Base-by-base conservation (phyloP, 2,113 vertebrate genomes). In the Takifugu flavidus region DNA sequence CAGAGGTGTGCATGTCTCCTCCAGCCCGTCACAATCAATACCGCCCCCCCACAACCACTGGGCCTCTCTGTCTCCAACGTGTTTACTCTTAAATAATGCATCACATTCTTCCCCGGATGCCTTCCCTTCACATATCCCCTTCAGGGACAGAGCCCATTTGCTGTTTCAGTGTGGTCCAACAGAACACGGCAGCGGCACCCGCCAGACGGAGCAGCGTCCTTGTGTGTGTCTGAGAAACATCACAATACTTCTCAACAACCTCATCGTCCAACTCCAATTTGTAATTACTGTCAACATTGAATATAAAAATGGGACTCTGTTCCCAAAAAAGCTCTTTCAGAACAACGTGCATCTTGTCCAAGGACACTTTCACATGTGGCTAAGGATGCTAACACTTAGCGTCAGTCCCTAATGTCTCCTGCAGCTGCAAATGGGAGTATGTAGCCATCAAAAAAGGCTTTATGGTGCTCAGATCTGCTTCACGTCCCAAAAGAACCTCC, bases 61-160 rank as follows among this genome's bases (percentile, higher is more conserved):
- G 79, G 73, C 77, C 80, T 67, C 72, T 78, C 77, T 73, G 75
- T 80, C 84, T 82, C 60, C 68, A 67, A 65, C 45, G 44, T 84
- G 82, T 86, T 87, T 80, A 85, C 86, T 78, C 77, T 80, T 84
- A 78, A 86, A 87, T 87, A 86, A 88, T 85, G 81, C 76, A 86
- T 84, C 75, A 55, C 72, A 58, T 68, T 71, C 65, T 67, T 34
- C 10, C 79, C 77, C 74, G 82, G 77, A 85, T 50, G 69, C 74
- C 62, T 70, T 71, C 67, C 77, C 83, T 79, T 83, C 82, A 82
- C 73, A 61, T 62, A 20, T 20, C 20, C 20, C 20, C 20, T 20
- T 20, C 4, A 43, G 64, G 73, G 68, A 79, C 72, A 85, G 60
- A 74, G 70, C 28, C 72, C 74, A 77, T 88, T 83, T 15, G 45